A percentile compares a stretch with the other conserved stretches of the same genome.
phyloP scores from a whole-genome alignment of 2,113 vertebrate species.

The Ctenomys sociabilis region DNA sequence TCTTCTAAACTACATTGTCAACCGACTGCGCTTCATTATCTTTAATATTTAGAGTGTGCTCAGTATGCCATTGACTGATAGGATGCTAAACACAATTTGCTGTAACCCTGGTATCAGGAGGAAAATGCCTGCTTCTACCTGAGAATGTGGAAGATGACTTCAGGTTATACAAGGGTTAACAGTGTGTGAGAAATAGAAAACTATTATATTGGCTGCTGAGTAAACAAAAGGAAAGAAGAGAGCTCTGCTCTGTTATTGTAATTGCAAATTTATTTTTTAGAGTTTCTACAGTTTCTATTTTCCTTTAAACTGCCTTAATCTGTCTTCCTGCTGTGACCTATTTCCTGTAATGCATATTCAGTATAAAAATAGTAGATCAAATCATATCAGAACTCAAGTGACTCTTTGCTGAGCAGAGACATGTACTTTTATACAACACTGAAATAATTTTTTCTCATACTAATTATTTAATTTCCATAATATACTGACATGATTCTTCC shows the following conservation, averaged over 20 bases:
- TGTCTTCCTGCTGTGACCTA: conserved; percentile 84
- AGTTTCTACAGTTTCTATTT: conserved; percentile 81
- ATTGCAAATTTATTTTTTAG: conserved; percentile 84
- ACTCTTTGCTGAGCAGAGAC: conserved; percentile 71
- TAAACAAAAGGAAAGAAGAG: conserved; percentile 77
- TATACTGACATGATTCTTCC: conserved; percentile 64
- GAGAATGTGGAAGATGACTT: background rate
- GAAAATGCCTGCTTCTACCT: background rate
- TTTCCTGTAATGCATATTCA: conserved; percentile 83
- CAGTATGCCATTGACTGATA: background rate
- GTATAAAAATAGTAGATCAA: conserved; percentile 82
- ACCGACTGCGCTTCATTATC: background rate
- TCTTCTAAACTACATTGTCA: conserved; percentile 9
- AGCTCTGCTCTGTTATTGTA: conserved; percentile 78
- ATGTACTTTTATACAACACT: conserved; percentile 73
- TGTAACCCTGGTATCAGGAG: conserved; percentile 32
- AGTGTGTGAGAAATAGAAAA: background rate
- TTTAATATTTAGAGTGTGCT: background rate
- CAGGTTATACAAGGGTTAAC: conserved; percentile 68
- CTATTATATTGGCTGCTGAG: conserved; percentile 62
- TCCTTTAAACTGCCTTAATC: conserved; percentile 83
- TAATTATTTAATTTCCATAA: conserved; percentile 83
- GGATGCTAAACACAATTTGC: background rate
- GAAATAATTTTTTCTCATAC: conserved; percentile 75
- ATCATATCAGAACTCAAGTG: conserved; percentile 79